These are phyloP conservation scores for Neoarius graeffei DNA, from an alignment of 2,113 vertebrate genomes.

Conservation along the genomic window DNA sequence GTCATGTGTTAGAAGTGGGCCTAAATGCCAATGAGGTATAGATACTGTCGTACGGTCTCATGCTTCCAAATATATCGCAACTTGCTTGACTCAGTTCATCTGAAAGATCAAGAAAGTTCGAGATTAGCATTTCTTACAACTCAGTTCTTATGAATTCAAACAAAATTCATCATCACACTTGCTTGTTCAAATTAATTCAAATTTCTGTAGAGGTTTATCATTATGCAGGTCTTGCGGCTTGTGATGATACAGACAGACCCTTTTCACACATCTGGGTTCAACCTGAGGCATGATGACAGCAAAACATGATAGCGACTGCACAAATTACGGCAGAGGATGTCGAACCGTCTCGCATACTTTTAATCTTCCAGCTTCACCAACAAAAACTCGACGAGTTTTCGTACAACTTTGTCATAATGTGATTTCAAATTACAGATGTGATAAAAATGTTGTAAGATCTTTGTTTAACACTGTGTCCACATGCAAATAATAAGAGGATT, in stretches of 20 bases:
- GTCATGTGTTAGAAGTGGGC: not conserved
- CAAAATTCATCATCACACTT: not conserved
- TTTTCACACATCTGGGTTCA: not conserved
- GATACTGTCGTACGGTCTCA: not conserved
- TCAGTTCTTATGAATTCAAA: too few species aligned
- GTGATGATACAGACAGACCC: not conserved
- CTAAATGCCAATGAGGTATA: not conserved
- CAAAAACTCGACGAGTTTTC: not conserved
- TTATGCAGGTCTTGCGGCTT: not conserved
- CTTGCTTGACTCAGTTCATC: too few species aligned
- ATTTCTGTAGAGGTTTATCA: not conserved
- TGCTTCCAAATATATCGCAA: not conserved
- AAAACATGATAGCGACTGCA: not conserved
- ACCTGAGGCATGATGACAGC: not conserved
- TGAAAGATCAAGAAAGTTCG: not conserved
- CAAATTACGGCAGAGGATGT: not conserved
- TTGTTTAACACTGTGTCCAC: not conserved
- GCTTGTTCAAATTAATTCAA: not conserved
- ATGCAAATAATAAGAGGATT: not conserved
- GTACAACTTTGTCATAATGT: not conserved
- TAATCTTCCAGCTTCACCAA: not conserved
- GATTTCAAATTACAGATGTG: not conserved
- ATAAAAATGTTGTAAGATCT: not conserved
- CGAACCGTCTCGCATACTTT: not conserved
- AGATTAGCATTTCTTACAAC: not conserved